phyloP scores from a whole-genome alignment of 1,140 invertebrate genomes.

The Hypothenemus hampei region DNA sequence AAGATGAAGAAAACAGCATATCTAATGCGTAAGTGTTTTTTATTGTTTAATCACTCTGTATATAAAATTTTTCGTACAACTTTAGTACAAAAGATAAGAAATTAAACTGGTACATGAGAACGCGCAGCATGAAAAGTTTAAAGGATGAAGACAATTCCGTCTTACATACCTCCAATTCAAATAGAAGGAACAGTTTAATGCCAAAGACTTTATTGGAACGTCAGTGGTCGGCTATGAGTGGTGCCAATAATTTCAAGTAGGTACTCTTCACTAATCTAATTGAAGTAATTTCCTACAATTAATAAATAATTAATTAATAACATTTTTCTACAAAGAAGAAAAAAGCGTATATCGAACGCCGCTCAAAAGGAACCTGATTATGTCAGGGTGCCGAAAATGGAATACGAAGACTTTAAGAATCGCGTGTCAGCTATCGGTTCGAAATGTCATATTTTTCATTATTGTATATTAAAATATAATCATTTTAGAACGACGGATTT shows the following conservation, averaged over 20 bases:
- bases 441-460: neutral
- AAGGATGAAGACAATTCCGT: slow-evolving; percentile 19
- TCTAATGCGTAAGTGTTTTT: neutral
- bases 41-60: neutral
- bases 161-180: neutral
- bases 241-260: slow-evolving; percentile 28
- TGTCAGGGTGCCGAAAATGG: slow-evolving; percentile 62
- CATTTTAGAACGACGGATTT: slow-evolving; percentile 55
- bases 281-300: neutral
- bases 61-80: neutral
- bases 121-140: slow-evolving; percentile 33
- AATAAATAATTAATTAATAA: neutral
- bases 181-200: slow-evolving; percentile 25
- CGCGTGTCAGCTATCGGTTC: slow-evolving; percentile 58
- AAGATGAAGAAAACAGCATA: neutral
- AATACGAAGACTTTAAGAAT: slow-evolving; percentile 70
- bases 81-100: slow-evolving; percentile 48
- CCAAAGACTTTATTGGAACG: slow-evolving; percentile 34
- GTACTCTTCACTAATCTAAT: neutral
- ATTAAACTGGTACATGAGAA: slow-evolving; percentile 47
- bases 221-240: slow-evolving; percentile 41
- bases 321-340: slow-evolving; percentile 25
- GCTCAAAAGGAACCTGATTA: slow-evolving; percentile 51
- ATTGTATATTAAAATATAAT: neutral
- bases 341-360: slow-evolving; percentile 31